Evolutionary conservation across 2,888 invertebrate species (phyloP), one percentile per base, ranked within the genome.

Genomic region (Chrysopilus asiliformis): DNA sequence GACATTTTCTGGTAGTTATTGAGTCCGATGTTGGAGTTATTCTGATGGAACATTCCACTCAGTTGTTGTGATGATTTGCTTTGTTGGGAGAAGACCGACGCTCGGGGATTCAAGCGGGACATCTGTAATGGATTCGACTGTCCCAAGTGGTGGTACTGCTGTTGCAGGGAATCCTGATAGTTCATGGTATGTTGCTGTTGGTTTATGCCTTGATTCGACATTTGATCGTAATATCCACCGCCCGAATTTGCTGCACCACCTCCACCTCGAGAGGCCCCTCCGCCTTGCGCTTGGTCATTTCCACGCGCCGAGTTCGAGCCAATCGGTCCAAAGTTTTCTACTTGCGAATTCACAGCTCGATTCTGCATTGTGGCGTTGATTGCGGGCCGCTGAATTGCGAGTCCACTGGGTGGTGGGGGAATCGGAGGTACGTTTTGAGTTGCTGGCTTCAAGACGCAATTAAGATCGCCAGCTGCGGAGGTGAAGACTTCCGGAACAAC

Each of bases 31-130:
- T 47, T 47, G 8, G 46, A 30, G 32, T 48, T 47, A 32, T 48
- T 43, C 42, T 55, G 53, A 43, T 55, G 48, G 39, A 49, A 49
- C 41, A 49, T 48, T 32, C 46, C 48, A 42, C 44, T 42, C 29
- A 45, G 32, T 19, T 45, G 47, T 35, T 48, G 46, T 30, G 47
- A 36, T 17, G 45, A 34, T 41, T 38, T 47, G 27, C 43, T 49
- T 7, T 44, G 39, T 34, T 51, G 53, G 1, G 76, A 72, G 55
- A 84, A 86, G 51, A 81, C 80, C 1, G 84, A 82, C 4, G 84
- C 83, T 48, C 84, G 75, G 1, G 84, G 82, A 60, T 86, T 87
- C 26, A 86, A 66, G 37, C 82, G 72, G 26, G 78, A 75, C 64
- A 72, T 70, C 35, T 65, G 68, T 41, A 71, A 67, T 14, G 69